Evolutionary conservation across 37 sponge, comb jelly and placozoan species (phyloP).

Genomic region (Tethya wilhelma): DNA sequence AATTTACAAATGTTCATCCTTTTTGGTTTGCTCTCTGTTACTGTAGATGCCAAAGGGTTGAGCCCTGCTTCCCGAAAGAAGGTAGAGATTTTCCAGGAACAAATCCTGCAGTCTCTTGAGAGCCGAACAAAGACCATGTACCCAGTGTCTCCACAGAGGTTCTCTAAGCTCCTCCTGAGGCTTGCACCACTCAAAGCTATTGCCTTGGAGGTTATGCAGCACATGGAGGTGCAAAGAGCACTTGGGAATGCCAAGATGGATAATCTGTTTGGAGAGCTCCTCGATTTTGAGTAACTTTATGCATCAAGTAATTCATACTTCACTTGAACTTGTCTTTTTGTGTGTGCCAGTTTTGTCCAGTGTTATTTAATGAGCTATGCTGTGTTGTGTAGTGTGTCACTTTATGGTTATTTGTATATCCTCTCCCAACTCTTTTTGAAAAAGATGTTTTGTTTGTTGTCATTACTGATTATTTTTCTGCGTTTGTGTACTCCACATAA

Average conservation of each 20-base stretch:
- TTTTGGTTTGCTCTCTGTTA: not conserved
- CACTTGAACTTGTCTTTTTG: too few relatives aligned
- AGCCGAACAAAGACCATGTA: constrained; percentile 55
- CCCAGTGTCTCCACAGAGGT: constrained; percentile 73
- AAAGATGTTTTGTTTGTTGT: too few relatives aligned
- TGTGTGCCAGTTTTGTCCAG: too few relatives aligned
- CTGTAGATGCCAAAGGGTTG: constrained; percentile 67
- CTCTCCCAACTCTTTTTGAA: too few relatives aligned
- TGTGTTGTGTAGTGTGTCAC: too few relatives aligned
- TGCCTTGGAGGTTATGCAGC: constrained; percentile 72
- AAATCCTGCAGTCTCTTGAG: constrained; percentile 72
- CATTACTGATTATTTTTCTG: too few relatives aligned
- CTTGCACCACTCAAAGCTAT: constrained; percentile 77
- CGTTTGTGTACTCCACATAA: too few relatives aligned
- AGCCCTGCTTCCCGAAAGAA: constrained; percentile 61
- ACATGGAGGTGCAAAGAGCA: constrained; percentile 87
- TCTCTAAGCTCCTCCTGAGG: constrained; percentile 80
- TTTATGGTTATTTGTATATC: too few relatives aligned
- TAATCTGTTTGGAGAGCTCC: constrained; percentile 76
- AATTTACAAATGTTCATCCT: too few relatives aligned
- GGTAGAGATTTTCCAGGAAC: constrained; percentile 79
- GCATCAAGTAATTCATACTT: too few relatives aligned
- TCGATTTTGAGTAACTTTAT: constrained; percentile 71
- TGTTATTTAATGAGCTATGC: too few relatives aligned
- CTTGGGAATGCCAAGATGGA: constrained; percentile 82